Evolutionary conservation across 2,797 vertebrate genomes (phyloP).

Genomic region (Simalia tracyae): DNA sequence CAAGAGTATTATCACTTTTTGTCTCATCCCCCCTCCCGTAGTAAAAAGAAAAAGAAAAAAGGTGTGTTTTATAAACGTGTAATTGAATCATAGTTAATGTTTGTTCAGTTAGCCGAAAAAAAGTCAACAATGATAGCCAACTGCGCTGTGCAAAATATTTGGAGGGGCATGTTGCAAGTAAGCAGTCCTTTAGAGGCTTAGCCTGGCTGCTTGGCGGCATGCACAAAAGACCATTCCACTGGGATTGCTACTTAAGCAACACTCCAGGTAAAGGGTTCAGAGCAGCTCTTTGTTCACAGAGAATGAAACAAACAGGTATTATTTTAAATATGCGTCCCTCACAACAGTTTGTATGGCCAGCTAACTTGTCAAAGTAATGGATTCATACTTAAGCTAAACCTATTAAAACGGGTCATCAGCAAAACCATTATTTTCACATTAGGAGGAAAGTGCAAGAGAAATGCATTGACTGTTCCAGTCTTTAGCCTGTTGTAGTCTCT

Average conservation of each 20-base stretch:
- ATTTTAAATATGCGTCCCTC: background rate
- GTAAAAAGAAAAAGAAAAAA: background rate
- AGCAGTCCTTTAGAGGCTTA: background rate
- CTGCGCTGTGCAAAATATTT: background rate
- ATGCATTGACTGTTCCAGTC: constrained; percentile 29
- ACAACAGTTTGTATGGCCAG: background rate
- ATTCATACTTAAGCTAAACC: background rate
- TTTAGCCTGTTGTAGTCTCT: constrained; percentile 48
- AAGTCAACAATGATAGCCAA: background rate
- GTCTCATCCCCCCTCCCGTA: background rate
- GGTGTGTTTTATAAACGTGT: background rate
- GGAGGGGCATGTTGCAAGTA: background rate
- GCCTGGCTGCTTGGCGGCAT: background rate
- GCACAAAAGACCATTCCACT: background rate
- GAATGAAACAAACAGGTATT: background rate
- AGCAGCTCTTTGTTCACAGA: background rate
- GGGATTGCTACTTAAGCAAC: background rate
- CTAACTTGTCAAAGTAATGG: background rate
- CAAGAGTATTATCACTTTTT: background rate
- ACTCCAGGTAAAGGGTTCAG: background rate
- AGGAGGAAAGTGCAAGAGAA: constrained; percentile 48
- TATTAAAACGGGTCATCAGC: constrained; percentile 32
- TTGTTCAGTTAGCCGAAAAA: background rate
- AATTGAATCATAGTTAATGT: background rate
- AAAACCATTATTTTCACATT: constrained; percentile 43